These are phyloP conservation scores for Lucilia cuprina DNA, from an alignment of 1,140 invertebrate species.

Conservation along the genomic window DNA sequence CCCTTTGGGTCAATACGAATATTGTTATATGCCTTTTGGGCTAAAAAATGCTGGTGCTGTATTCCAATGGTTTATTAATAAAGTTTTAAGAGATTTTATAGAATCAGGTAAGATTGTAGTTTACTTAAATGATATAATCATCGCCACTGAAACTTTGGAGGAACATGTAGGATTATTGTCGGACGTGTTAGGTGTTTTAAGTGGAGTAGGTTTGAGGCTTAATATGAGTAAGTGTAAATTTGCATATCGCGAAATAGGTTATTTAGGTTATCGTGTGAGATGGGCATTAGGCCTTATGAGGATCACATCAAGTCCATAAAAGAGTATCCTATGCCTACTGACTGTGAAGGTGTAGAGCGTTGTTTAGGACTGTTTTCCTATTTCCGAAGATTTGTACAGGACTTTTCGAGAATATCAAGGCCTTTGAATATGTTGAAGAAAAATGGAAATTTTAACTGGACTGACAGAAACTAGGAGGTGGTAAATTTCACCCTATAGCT, in stretches of 20 bases:
- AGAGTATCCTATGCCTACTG: too few relatives aligned
- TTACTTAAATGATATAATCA: too few relatives aligned
- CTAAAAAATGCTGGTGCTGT: too few relatives aligned
- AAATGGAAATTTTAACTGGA: background rate
- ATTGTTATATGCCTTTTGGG: background rate
- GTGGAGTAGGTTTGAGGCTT: background rate
- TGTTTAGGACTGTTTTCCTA: constrained; percentile 21
- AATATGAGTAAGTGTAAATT: constrained; percentile 13
- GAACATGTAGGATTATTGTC: background rate
- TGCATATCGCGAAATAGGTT: background rate
- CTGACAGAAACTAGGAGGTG: background rate
- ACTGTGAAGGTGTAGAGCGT: background rate
- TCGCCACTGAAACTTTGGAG: background rate
- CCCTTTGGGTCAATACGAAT: background rate
- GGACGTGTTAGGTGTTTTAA: background rate
- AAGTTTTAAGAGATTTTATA: too few relatives aligned
- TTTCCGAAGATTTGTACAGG: background rate
- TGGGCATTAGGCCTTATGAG: background rate
- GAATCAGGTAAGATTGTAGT: too few relatives aligned
- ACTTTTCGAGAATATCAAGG: background rate
- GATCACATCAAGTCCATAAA: background rate
- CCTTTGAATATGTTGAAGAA: background rate
- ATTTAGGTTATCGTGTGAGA: constrained; percentile 16
- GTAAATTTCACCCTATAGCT: background rate
- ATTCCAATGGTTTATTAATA: too few relatives aligned